phyloP scores from a whole-genome alignment of 2,888 invertebrate genomes.

The Pollenia amentaria region DNA sequence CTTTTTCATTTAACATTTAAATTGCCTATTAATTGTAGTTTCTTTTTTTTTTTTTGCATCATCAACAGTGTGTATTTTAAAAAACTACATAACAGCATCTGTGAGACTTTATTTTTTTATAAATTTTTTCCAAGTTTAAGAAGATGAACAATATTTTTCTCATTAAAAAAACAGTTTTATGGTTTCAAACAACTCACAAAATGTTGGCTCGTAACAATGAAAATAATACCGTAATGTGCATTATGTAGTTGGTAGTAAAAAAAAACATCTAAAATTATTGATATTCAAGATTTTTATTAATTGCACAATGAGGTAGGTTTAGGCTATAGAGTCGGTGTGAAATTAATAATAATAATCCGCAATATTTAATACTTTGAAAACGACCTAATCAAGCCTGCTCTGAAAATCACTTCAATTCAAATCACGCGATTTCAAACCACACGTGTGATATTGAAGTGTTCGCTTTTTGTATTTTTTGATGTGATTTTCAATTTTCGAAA shows the following conservation, averaged over 20 bases:
- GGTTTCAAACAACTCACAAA: slow-evolving; percentile 43
- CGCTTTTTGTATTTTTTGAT: too few relatives aligned
- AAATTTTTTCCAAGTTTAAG: not conserved
- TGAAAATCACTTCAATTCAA: too few relatives aligned
- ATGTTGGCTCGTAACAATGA: slow-evolving; percentile 35
- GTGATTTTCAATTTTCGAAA: too few relatives aligned
- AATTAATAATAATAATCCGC: not conserved
- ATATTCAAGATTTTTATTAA: slow-evolving; percentile 45
- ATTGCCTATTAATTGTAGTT: slow-evolving; percentile 65
- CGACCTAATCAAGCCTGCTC: too few relatives aligned
- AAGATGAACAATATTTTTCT: slow-evolving; percentile 37
- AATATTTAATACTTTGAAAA: too few relatives aligned
- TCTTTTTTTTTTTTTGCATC: slow-evolving; percentile 8
- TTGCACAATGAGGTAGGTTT: slow-evolving; percentile 30
- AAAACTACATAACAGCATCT: slow-evolving; percentile 51
- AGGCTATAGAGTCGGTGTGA: not conserved
- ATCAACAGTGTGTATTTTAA: not conserved
- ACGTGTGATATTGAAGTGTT: too few relatives aligned
- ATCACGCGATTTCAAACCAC: too few relatives aligned
- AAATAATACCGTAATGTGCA: slow-evolving; percentile 51
- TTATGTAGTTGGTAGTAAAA: not conserved
- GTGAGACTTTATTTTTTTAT: slow-evolving; percentile 52
- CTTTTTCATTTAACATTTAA: slow-evolving; percentile 72
- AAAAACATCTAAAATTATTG: slow-evolving; percentile 33
- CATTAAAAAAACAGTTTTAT: slow-evolving; percentile 47